Percentiles rank a stretch among this genome's conserved stretches.
These are phyloP conservation scores for Hydropsyche tenuis DNA, from an alignment of 1,140 invertebrate species.

Conservation along the genomic window DNA sequence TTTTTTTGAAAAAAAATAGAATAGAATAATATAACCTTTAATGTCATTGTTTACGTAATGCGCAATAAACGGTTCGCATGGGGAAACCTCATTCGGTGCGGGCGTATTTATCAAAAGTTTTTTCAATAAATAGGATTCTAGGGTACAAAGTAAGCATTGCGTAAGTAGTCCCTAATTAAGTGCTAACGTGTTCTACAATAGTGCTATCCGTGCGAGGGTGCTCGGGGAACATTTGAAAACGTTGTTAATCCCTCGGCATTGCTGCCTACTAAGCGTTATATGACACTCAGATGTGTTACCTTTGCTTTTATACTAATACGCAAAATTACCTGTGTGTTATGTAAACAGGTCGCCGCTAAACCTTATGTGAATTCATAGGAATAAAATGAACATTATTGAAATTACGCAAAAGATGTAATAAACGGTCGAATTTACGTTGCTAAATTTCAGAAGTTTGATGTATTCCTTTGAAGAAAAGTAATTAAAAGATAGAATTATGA, in stretches of 20 bases:
- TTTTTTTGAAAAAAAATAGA: too few relatives aligned
- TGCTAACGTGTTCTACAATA: slow-evolving; percentile 22
- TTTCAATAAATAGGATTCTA: not conserved
- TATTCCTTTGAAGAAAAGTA: too few relatives aligned
- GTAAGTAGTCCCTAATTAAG: slow-evolving; percentile 27
- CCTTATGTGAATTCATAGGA: too few relatives aligned
- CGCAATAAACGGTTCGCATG: too few relatives aligned
- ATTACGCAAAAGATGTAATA: too few relatives aligned
- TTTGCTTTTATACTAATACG: slow-evolving; percentile 27
- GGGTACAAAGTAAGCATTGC: slow-evolving; percentile 8
- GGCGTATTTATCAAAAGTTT: slow-evolving; percentile 16
- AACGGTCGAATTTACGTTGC: too few relatives aligned
- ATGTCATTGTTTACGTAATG: too few relatives aligned
- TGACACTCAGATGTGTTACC: slow-evolving; percentile 23
- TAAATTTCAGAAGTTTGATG: too few relatives aligned
- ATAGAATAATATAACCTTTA: too few relatives aligned
- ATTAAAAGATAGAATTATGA: too few relatives aligned
- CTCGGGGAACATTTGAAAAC: slow-evolving; percentile 15
- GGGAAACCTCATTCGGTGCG: too few relatives aligned
- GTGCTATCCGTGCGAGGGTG: not conserved
- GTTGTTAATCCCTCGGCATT: slow-evolving; percentile 18
- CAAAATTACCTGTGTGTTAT: slow-evolving; percentile 6
- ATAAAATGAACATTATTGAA: too few relatives aligned
- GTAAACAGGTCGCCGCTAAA: not conserved
- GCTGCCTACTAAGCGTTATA: slow-evolving; percentile 26